Percentiles rank a stretch among this genome's conserved stretches.
Conservation (phyloP, 2,888 invertebrate genomes). For the Bellardia pandia region DNA sequence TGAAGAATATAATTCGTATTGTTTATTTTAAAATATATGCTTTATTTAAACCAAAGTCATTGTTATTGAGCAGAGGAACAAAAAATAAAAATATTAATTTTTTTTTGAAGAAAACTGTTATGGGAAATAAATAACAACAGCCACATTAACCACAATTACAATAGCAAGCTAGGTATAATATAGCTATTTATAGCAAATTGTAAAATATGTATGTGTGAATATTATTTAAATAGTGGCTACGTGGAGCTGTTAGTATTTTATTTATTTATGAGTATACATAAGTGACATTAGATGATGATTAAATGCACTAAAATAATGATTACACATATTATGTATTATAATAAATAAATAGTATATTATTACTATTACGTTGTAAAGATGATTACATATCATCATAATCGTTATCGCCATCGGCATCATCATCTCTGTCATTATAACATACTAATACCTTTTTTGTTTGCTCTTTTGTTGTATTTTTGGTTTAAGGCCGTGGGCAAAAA, state of each 20-base stretch:
- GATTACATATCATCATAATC: slow-evolving; percentile 37
- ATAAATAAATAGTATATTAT: slow-evolving; percentile 3
- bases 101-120: slow-evolving; percentile 55
- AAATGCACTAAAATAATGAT: slow-evolving; percentile 40
- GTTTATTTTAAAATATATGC: slow-evolving; percentile 34
- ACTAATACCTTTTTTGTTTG: slow-evolving; percentile 42
- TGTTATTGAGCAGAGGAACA: slow-evolving; percentile 53
- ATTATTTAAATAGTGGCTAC: slow-evolving; percentile 40
- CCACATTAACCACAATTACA: slow-evolving; percentile 63
- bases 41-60: slow-evolving; percentile 68
- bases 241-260: slow-evolving; percentile 33
- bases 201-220: slow-evolving; percentile 65
- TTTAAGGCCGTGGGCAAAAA: slow-evolving; percentile 65
- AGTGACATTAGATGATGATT: slow-evolving; percentile 47
- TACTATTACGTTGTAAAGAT: slow-evolving; percentile 43
- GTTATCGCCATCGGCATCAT: slow-evolving; percentile 33
- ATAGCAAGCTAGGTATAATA: neutral
- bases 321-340: slow-evolving; percentile 2
- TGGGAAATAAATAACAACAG: slow-evolving; percentile 65
- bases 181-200: slow-evolving; percentile 10
- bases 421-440: slow-evolving; percentile 30
- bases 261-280: slow-evolving; percentile 19
- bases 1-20: slow-evolving; percentile 24
- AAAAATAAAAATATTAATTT: slow-evolving; percentile 24
- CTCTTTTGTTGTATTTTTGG: slow-evolving; percentile 26